phyloP scores from a whole-genome alignment of 2,888 invertebrate genomes.

The Onchidella celtica region DNA sequence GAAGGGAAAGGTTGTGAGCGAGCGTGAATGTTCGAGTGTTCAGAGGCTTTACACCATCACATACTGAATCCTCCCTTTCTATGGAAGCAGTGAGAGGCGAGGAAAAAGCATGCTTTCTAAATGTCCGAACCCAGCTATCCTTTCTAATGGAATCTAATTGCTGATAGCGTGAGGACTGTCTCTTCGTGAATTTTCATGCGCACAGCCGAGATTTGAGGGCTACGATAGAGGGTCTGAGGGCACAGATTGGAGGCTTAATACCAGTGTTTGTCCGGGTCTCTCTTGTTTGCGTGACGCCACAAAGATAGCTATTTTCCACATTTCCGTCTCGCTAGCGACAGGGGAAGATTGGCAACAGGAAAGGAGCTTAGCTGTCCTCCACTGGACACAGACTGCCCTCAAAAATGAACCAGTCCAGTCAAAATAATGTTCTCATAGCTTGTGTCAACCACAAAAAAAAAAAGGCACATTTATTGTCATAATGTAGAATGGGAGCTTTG shows the following conservation, averaged over 20 bases:
- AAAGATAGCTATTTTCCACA: constrained; percentile 2
- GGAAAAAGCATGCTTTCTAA: too few species aligned
- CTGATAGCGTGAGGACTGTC: constrained; percentile 6
- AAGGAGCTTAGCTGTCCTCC: not conserved
- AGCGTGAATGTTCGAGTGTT: too few species aligned
- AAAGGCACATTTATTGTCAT: too few species aligned
- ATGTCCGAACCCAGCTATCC: too few species aligned
- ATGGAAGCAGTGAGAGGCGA: too few species aligned
- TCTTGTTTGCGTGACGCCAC: constrained; percentile 18
- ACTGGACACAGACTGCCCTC: not conserved
- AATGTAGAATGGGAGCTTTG: too few species aligned
- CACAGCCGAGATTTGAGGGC: constrained; percentile 27
- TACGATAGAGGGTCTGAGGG: not conserved
- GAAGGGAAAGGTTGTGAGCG: too few species aligned
- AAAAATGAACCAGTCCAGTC: too few species aligned
- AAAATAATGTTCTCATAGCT: too few species aligned
- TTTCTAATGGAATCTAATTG: constrained; percentile 47
- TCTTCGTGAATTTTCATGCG: constrained; percentile 28
- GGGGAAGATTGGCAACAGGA: not conserved
- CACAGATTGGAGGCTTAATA: constrained; percentile 28
- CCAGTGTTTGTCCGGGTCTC: constrained; percentile 29
- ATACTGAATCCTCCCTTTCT: too few species aligned
- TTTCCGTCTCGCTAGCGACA: not conserved
- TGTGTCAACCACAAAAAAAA: too few species aligned
- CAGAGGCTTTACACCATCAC: too few species aligned